Base-by-base conservation (phyloP, 2,113 vertebrate species). In the Oreochromis tanganicae region DNA sequence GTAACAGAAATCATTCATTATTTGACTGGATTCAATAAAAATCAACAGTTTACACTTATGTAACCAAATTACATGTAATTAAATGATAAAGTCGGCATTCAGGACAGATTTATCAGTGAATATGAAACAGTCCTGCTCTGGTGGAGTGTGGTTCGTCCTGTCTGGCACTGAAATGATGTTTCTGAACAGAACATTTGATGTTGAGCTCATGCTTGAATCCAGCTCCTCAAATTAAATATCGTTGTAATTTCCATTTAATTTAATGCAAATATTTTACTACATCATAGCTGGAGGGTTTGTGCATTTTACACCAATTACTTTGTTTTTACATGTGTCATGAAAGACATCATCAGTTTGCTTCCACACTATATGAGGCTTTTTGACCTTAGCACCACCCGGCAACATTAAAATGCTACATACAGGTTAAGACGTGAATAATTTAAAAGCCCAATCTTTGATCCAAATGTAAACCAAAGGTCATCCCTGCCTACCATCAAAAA, bases 401-500 rank as follows among this genome's bases (percentile, higher is more conserved):
- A 66, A 83, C 50, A 90, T 81, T 78, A 79, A 92, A 84, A 88
- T 66, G 46, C 81, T 79, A 14, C 81, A 79, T 55, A 86, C 81
- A 80, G 86, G 87, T 89, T 81, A 57, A 71, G 34, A 57, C 52
- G 86, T 93, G 57, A 92, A 94, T 92, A 85, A 92, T 93, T 92
- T 85, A 93, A 91, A 92, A 55, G 16, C 21, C 2, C 66, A 83
- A 66, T 82, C 78, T 94, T 85, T 87, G 89, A 93, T 91, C 82
- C 48, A 92, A 89, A 91, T 84, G 90, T 81, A 92, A 90, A 87
- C 55, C 56, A 90, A 94, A 94, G 93, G 93, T 94, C 91, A 91
- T 68, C 54, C 63, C 90, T 88, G 81, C 88, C 88, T 48, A 66
- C 61, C 83, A 90, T 94, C 55, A 91, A 94, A 91, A 83, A 90